These are phyloP conservation scores for Lepidochrysops patricia DNA, from an alignment of 2,888 invertebrate genomes.

Conservation along the genomic window DNA sequence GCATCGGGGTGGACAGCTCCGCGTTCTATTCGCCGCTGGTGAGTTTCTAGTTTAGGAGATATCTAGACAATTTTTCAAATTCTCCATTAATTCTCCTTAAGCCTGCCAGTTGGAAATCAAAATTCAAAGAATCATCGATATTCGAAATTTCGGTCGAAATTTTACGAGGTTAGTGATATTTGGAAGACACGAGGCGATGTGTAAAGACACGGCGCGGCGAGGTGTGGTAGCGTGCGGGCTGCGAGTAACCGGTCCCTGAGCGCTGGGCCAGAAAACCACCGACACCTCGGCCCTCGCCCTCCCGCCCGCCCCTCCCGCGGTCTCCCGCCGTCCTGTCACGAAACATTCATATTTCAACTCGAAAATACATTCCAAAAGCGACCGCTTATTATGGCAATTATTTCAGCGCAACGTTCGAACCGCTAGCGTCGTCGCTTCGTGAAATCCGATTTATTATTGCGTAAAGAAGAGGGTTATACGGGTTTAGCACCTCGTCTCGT, in stretches of 20 bases:
- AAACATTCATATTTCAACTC: constrained; percentile 68
- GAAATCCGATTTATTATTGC: constrained; percentile 45
- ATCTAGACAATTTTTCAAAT: no score
- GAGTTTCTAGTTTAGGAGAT: no score
- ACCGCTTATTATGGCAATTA: constrained; percentile 57
- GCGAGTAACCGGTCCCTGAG: constrained; percentile 58
- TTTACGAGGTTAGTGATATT: neutral
- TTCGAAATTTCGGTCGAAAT: neutral
- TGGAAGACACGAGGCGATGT: constrained; percentile 17
- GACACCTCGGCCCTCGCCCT: constrained; percentile 52
- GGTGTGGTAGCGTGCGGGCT: constrained; percentile 1
- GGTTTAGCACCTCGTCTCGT: constrained; percentile 56
- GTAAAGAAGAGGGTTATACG: constrained; percentile 32
- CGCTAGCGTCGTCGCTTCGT: constrained; percentile 20
- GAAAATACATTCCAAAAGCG: constrained; percentile 50
- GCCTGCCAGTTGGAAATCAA: no score
- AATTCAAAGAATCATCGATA: no score
- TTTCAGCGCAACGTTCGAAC: neutral
- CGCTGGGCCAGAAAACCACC: constrained; percentile 71
- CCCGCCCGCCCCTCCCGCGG: constrained; percentile 31
- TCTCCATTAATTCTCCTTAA: no score
- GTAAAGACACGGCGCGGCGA: constrained; percentile 26
- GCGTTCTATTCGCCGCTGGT: constrained; percentile 97
- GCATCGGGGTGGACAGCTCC: constrained; percentile 94
- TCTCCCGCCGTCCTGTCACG: constrained; percentile 66